Evolutionary conservation across 1,140 invertebrate species (phyloP).

Genomic region (Drosophila albomicans): DNA sequence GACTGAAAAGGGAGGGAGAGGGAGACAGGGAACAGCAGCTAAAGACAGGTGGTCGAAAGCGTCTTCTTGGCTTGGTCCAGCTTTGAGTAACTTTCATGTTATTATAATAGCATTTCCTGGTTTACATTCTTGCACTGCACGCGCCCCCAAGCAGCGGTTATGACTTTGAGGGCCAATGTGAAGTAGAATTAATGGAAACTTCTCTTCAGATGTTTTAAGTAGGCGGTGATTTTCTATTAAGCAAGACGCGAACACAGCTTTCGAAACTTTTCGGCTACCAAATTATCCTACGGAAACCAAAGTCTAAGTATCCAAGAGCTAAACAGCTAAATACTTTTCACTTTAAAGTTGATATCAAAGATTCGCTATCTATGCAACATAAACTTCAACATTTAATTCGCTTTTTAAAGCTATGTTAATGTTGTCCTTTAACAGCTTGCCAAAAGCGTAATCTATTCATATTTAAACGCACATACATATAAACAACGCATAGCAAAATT

Average conservation of each 20-base stretch:
- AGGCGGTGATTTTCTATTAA: constrained; percentile 1
- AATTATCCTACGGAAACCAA: not conserved
- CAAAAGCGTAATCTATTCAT: constrained; percentile 5
- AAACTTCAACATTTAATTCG: not conserved
- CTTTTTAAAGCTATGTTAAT: constrained; percentile 1
- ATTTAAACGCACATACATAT: constrained; percentile 8
- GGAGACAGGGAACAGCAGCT: constrained; percentile 1
- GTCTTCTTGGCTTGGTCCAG: not conserved
- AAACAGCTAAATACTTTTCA: not conserved
- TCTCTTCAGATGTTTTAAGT: not conserved
- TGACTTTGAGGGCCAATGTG: not conserved
- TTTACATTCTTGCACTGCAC: not conserved
- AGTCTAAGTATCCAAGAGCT: not conserved
- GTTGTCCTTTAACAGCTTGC: constrained; percentile 10
- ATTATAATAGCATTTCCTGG: constrained; percentile 49
- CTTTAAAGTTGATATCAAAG: not conserved
- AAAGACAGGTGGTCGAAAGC: constrained; percentile 13
- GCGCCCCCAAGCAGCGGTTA: not conserved
- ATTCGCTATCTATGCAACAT: too few relatives aligned
- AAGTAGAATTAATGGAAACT: constrained; percentile 5
- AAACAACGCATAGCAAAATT: constrained; percentile 4
- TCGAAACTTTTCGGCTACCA: not conserved
- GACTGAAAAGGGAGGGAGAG: too few relatives aligned
- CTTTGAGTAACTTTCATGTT: constrained; percentile 28
- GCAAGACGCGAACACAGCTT: not conserved